A percentile compares a stretch with the other conserved stretches of the same genome.
These are phyloP conservation scores for Archocentrus centrarchus DNA, from an alignment of 2,113 vertebrate species.

Conservation along the genomic window DNA sequence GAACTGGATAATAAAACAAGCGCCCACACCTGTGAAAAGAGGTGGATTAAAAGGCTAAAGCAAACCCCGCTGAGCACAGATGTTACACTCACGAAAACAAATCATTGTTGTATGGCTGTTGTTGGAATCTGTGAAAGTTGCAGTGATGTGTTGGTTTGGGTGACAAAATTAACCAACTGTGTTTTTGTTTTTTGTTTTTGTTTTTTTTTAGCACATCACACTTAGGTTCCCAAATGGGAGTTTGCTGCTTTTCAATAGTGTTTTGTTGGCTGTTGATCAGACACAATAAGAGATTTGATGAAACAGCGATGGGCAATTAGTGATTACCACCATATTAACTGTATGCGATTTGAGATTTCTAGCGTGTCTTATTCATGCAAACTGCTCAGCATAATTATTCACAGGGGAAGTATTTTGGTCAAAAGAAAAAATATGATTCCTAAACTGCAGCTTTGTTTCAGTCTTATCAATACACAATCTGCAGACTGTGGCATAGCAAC, in stretches of 20 bases:
- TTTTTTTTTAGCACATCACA: neutral
- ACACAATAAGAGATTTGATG: too few relatives aligned
- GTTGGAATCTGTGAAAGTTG: neutral
- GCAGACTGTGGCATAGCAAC: slow-evolving; percentile 6
- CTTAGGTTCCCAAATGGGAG: neutral
- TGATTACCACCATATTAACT: neutral
- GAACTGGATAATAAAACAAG: neutral
- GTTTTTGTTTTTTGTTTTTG: neutral
- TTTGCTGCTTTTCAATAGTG: neutral
- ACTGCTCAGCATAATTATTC: neutral
- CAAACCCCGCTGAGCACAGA: neutral
- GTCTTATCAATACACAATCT: neutral
- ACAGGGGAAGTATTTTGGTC: neutral
- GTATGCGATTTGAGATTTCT: neutral
- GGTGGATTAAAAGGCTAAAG: neutral
- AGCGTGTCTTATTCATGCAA: neutral
- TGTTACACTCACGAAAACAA: neutral
- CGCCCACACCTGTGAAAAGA: neutral
- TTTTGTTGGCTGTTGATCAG: neutral
- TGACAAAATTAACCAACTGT: neutral
- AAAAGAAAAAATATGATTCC: neutral
- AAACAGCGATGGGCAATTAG: neutral
- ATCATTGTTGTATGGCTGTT: neutral
- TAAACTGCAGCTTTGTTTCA: neutral
- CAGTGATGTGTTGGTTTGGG: neutral